These are phyloP conservation scores for Apamea monoglypha DNA, from an alignment of 2,888 invertebrate genomes.

Conservation along the genomic window DNA sequence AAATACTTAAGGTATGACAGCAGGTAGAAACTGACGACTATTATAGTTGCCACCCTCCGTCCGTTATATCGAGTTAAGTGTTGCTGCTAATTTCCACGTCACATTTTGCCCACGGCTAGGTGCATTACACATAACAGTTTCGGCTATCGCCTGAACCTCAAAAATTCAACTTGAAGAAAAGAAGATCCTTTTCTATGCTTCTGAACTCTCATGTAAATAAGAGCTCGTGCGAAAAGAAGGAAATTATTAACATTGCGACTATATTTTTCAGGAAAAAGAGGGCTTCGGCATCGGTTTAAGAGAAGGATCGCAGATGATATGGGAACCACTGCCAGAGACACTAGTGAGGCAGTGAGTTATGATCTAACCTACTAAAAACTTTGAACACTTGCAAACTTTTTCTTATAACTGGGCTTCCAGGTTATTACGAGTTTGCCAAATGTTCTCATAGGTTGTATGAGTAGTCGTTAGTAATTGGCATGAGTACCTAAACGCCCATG, in stretches of 20 bases:
- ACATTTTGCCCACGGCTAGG: not conserved
- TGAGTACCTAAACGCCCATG: constrained; percentile 45
- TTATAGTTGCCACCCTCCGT: not conserved
- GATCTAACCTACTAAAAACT: not conserved
- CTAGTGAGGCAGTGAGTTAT: constrained; percentile 79
- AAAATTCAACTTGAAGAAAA: not conserved
- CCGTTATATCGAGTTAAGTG: not conserved
- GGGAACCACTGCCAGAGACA: constrained; percentile 87
- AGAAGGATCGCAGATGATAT: constrained; percentile 92
- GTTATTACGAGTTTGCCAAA: constrained; percentile 11
- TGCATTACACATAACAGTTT: too few species aligned
- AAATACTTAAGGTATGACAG: constrained; percentile 93
- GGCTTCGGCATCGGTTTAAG: constrained; percentile 92
- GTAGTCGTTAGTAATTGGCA: constrained; percentile 25
- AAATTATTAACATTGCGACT: not conserved
- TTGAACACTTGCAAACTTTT: constrained; percentile 26
- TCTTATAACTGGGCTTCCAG: not conserved
- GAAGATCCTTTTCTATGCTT: not conserved
- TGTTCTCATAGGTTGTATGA: constrained; percentile 20
- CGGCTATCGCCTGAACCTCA: too few species aligned
- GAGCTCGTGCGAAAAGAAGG: not conserved
- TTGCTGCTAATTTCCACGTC: not conserved
- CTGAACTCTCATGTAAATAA: not conserved
- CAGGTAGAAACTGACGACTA: not conserved
- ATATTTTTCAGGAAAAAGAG: constrained; percentile 91